phyloP scores from a whole-genome alignment of 2,113 vertebrate genomes.

The Alethe castanea region DNA sequence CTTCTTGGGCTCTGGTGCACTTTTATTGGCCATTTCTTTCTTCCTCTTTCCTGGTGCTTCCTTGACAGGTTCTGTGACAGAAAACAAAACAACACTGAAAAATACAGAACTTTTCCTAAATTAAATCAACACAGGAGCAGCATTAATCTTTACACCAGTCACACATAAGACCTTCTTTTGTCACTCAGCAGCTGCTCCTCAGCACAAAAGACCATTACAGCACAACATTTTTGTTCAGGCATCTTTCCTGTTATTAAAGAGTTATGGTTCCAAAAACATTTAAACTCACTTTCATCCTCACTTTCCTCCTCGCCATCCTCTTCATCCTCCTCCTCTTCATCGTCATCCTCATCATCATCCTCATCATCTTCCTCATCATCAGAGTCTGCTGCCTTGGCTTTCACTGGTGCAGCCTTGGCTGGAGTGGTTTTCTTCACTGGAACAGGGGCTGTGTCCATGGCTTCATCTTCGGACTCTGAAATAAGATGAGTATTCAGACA shows the following conservation, averaged over 20 bases:
- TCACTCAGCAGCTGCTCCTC: background rate
- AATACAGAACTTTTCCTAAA: background rate
- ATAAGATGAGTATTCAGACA: background rate
- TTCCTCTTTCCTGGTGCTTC: conserved; percentile 77
- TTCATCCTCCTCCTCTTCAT: background rate
- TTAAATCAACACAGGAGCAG: background rate
- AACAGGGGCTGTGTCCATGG: conserved; percentile 83
- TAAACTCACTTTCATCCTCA: conserved; percentile 64
- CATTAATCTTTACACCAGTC: background rate
- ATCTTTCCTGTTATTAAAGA: background rate
- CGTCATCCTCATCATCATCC: conserved; percentile 31
- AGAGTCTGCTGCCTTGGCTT: conserved; percentile 81
- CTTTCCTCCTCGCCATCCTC: conserved; percentile 49
- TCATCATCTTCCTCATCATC: conserved; percentile 80
- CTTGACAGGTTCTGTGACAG: conserved; percentile 67
- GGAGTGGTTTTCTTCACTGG: conserved; percentile 85
- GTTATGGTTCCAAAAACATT: background rate
- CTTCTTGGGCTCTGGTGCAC: conserved; percentile 75
- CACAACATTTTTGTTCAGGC: background rate
- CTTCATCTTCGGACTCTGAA: conserved; percentile 88
- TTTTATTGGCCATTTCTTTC: conserved; percentile 78
- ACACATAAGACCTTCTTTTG: background rate
- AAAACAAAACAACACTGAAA: background rate
- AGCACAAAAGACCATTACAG: fast-evolving
- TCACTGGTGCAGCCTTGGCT: conserved; percentile 72